Base-by-base conservation (phyloP, 2,888 invertebrate genomes). In the Bellardia pandia region DNA sequence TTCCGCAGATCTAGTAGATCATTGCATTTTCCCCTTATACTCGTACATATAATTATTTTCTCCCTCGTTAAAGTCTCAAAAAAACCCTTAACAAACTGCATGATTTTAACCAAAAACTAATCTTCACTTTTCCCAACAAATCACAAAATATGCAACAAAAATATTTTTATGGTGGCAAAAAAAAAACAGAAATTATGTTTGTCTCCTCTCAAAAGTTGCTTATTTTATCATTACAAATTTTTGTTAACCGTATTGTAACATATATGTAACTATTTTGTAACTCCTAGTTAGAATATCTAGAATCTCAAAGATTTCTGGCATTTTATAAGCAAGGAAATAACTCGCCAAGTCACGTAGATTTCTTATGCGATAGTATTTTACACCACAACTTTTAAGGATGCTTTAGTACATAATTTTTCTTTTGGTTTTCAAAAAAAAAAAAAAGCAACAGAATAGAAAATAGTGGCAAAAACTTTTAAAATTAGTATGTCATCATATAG, bases 291-390 rank as follows among this genome's bases (percentile, higher is more conserved):
- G 53, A 40, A 75, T 76, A 58, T 68, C 7, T 37, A 45, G 40
- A 7, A 48, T 16, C 11, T 51, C 14, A 7, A 62, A 30, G n/a
- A 40, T 33, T 51, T 69, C n/a, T 45, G 62, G 13, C 56, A 30
- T 68, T 51, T 30, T 62, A 30, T 74, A 13, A 14, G 75, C 42
- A 7, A 45, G 14, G 48, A 33, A 62, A 40, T 64, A 30, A 56
- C n/a, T 81, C 58, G 68, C 72, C 82, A 86, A 86, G 82, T 86
- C 86, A 86, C 86, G 82, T 86, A 81, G 51, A 75, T 69, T 23
- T 75, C 42, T 74, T 77, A 23, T 62, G 23, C 16, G 11, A 23
- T 48, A 64, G 58, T 56, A 16, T 66, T 75, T 81, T n/a, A 45
- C 16, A 66, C 76, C 80, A 64, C 75, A 80, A 74, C n/a, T 76